Evolutionary conservation across 2,888 invertebrate genomes (phyloP).

Genomic region (Sphaeridia pumilis): DNA sequence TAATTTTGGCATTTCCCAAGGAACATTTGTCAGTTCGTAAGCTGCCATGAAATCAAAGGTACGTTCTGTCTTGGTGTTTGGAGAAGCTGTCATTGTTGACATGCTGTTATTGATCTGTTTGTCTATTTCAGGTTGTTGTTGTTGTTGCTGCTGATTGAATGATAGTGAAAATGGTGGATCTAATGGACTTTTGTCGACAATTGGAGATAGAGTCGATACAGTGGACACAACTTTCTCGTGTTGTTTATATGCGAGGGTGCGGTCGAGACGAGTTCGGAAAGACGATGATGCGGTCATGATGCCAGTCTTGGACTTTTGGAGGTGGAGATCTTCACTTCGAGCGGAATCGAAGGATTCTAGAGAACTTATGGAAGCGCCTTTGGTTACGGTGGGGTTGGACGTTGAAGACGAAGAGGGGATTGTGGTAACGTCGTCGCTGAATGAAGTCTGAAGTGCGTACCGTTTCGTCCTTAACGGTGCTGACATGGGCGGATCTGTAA

Average conservation of each 20-base stretch:
- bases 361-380: conserved; percentile 34
- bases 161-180: conserved; percentile 19
- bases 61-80: neutral
- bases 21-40: conserved; percentile 62
- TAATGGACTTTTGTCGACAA: conserved; percentile 36
- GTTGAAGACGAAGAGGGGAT: neutral
- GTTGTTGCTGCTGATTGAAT: neutral
- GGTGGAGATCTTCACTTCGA: conserved; percentile 30
- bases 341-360: conserved; percentile 35
- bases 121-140: neutral
- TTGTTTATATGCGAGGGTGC: neutral
- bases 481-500: neutral
- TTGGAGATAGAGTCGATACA: conserved; percentile 25
- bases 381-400: conserved; percentile 21
- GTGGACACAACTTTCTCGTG: conserved; percentile 7
- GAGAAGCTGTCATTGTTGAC: no score
- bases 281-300: neutral
- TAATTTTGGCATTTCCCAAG: conserved; percentile 85
- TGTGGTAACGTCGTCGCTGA: neutral
- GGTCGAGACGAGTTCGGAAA: conserved; percentile 5
- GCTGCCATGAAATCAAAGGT: conserved; percentile 17
- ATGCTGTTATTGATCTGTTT: neutral
- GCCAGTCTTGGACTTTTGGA: neutral
- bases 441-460: neutral
- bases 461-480: conserved; percentile 1